Evolutionary conservation across 2,113 vertebrate species (phyloP), one percentile per base, ranked within the genome.

Genomic region (Paradoxurus hermaphroditus): DNA sequence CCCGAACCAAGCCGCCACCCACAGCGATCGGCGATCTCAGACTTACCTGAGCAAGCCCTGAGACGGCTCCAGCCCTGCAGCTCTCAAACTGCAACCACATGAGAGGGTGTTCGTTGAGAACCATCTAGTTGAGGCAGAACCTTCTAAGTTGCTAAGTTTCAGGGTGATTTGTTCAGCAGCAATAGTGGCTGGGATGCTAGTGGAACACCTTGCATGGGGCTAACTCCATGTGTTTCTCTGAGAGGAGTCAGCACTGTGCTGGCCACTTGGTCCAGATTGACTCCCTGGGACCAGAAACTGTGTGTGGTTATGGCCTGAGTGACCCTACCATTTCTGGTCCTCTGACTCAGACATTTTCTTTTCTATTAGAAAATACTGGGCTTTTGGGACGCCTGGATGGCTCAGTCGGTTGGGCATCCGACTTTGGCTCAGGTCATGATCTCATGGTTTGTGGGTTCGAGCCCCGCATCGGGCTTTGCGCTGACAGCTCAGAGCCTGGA

Each of bases 161-260:
- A 13, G 34, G 56, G 15, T 36, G 8, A 91, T 29, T 29, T 84
- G 49, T 44, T 41, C 51, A 53, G 41, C n/a, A 51, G 41, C 16
- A 44, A 29, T 4, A 34, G n/a, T 46, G 10, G 51, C 59, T 65
- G 18, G 36, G 27, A 56, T 25, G 36, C 29, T 49, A 34, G 34
- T 19, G 10, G 19, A 63, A 6, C 7, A 18, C 19, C 11, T 34
- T 10, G 4, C 9, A 1, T 23, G 4, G 29, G 23, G 6, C 3
- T 36, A 9, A 16, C 53, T 85, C 34, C 25, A 1, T 21, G n/a
- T 0, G 12, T 63, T 65, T 63, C 73, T 86, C 44, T 23, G 25
- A 86, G 41, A 53, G 78, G 29, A 36, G 29, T 92, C 39, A 46
- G 49, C 1, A 4, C 23, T 63, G 25, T n/a, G 25, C 83, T 19